Evolutionary conservation across 2,888 invertebrate genomes (phyloP).

Genomic region (Ophion ellenae): DNA sequence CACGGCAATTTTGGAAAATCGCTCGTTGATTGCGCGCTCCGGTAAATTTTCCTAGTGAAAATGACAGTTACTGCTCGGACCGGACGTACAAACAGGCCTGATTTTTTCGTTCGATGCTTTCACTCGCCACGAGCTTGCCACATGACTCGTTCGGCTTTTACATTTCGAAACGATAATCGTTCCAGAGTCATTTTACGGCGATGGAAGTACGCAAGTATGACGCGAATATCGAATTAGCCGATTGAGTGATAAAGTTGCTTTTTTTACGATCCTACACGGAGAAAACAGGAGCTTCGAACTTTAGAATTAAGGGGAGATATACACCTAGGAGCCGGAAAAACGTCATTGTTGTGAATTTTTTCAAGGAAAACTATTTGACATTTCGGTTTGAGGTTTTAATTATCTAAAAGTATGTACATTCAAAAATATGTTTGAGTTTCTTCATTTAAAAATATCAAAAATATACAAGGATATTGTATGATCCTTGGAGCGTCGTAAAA

Average conservation of each 20-base stretch:
- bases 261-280: background rate
- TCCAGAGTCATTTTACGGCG: background rate
- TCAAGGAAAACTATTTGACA: too few relatives aligned
- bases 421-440: too few relatives aligned
- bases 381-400: too few relatives aligned
- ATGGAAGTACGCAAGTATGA: background rate
- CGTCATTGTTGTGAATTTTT: too few relatives aligned
- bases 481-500: too few relatives aligned
- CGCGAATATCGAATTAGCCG: background rate
- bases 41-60: conserved; percentile 21
- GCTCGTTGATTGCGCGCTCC: conserved; percentile 21
- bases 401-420: too few relatives aligned
- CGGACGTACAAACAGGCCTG: background rate
- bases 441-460: too few relatives aligned
- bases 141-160: background rate
- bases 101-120: background rate
- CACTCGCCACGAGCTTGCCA: background rate
- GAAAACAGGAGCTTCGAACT: too few relatives aligned
- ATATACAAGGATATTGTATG: too few relatives aligned
- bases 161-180: background rate
- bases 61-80: background rate
- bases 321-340: too few relatives aligned
- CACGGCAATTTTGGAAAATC: conserved; percentile 48
- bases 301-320: too few relatives aligned
- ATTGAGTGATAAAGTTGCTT: background rate